A percentile compares a stretch with the other conserved stretches of the same genome.
Evolutionary conservation across 2,113 vertebrate genomes (phyloP).

Genomic region (Lepus europaeus): DNA sequence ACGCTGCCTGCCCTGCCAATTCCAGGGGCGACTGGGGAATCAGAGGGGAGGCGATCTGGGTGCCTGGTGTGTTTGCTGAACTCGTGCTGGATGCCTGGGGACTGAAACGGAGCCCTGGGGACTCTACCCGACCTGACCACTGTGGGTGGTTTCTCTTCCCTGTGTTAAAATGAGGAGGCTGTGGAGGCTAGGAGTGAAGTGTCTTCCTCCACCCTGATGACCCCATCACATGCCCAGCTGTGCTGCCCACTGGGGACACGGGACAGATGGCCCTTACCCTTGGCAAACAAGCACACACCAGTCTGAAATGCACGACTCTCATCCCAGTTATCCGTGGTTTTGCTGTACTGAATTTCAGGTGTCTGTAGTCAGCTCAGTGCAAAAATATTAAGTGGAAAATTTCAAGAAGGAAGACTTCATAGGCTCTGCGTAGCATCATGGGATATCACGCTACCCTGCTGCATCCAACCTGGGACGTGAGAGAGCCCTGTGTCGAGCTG

Average conservation of each 20-base stretch:
- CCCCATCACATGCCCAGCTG: not conserved
- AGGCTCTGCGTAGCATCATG: not conserved
- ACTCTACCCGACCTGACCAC: not conserved
- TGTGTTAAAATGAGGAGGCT: no score
- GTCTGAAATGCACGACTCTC: not conserved
- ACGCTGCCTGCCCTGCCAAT: no score
- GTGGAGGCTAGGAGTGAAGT: not conserved
- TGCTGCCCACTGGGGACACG: not conserved
- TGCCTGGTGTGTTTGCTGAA: not conserved
- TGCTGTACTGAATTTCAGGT: no score
- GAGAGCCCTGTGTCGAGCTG: no score
- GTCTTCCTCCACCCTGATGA: not conserved
- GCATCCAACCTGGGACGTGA: no score
- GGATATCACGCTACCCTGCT: not conserved
- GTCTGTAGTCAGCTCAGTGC: not conserved
- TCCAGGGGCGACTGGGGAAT: not conserved
- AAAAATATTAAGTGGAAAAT: not conserved
- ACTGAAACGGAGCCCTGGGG: fast-evolving
- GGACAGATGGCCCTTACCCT: not conserved
- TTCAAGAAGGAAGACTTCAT: not conserved
- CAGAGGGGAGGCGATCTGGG: not conserved
- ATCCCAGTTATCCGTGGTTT: not conserved
- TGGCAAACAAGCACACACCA: not conserved
- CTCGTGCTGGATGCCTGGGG: not conserved
- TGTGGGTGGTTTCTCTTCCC: not conserved